Conservation (phyloP, 2,113 vertebrate genomes). For the Zapus hudsonius region DNA sequence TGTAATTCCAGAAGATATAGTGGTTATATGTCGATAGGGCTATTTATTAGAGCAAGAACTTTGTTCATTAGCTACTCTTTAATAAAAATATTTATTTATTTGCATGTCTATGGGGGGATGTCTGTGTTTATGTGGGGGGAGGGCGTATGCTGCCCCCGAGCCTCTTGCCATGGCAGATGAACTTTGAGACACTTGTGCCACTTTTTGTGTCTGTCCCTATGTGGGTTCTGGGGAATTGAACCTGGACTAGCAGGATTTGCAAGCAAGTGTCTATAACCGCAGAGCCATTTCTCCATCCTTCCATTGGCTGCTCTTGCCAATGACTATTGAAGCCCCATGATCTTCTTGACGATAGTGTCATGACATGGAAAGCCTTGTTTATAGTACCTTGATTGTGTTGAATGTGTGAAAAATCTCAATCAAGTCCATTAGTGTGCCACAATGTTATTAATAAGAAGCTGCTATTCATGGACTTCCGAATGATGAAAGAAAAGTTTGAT, state of each 20-base stretch:
- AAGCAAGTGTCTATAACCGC: too few species aligned
- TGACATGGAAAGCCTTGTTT: not conserved
- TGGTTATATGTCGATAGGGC: not conserved
- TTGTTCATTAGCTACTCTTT: not conserved
- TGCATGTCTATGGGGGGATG: too few species aligned
- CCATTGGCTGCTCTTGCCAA: not conserved
- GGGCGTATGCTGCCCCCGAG: too few species aligned
- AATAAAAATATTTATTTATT: not conserved
- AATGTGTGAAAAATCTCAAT: not conserved
- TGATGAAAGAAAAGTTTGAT: not conserved
- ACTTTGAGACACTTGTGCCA: too few species aligned
- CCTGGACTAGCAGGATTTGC: too few species aligned
- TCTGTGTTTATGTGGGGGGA: not conserved
- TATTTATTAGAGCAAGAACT: not conserved
- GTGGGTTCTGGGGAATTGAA: too few species aligned
- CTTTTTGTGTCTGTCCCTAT: too few species aligned
- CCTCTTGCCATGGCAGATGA: too few species aligned
- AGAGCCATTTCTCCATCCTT: too few species aligned
- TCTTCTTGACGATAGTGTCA: not conserved
- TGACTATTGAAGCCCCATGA: not conserved
- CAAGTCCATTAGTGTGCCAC: not conserved
- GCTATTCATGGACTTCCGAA: not conserved
- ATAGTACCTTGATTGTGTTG: not conserved
- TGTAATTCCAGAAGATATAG: constrained; percentile 22
- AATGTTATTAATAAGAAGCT: not conserved